phyloP scores from a whole-genome alignment of 2,113 vertebrate genomes.

The Oreotrochilus melanogaster region DNA sequence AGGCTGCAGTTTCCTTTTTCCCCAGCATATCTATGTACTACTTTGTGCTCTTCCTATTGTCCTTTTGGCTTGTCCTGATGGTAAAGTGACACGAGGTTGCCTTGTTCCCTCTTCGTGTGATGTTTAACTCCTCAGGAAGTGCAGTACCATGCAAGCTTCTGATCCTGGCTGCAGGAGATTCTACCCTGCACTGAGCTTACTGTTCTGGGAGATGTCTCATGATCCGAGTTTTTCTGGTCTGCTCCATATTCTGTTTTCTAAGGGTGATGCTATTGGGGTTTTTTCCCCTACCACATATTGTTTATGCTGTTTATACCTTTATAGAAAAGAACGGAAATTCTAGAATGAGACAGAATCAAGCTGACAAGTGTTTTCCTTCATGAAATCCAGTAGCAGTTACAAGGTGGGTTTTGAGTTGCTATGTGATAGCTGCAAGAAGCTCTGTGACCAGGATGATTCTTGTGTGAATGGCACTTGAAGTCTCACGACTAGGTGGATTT shows the following conservation, averaged over 20 bases:
- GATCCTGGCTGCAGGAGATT: not conserved
- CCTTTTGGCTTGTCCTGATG: not conserved
- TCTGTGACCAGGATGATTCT: not conserved
- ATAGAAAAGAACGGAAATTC: not conserved
- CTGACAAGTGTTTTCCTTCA: not conserved
- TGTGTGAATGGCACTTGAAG: not conserved
- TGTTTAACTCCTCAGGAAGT: not conserved
- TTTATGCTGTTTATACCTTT: not conserved
- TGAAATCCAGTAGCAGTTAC: not conserved
- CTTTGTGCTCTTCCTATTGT: not conserved
- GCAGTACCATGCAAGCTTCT: not conserved
- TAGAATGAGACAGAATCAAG: not conserved
- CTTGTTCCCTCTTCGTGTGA: not conserved
- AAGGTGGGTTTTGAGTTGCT: not conserved
- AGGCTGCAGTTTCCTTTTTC: not conserved
- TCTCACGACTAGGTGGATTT: not conserved
- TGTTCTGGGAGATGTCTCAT: not conserved
- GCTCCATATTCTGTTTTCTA: not conserved
- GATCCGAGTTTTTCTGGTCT: not conserved
- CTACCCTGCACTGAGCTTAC: not conserved
- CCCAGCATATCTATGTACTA: not conserved
- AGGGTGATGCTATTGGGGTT: not conserved
- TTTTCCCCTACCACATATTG: not conserved
- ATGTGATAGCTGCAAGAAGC: not conserved
- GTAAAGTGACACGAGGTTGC: not conserved